Base-by-base conservation (phyloP, 2,888 invertebrate genomes). In the Sipunculus nudus region DNA sequence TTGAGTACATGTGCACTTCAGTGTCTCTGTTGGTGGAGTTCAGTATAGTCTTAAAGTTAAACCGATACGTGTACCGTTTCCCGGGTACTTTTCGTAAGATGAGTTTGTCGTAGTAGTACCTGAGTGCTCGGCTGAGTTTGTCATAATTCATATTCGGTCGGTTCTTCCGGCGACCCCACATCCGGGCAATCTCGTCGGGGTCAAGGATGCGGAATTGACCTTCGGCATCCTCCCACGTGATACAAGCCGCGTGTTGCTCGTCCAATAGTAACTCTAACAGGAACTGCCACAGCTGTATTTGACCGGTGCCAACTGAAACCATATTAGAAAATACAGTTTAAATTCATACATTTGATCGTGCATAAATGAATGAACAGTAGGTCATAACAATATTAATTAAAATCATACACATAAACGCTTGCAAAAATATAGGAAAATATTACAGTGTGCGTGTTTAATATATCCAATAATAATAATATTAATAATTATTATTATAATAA, bases 271-370 rank as follows among this genome's bases (percentile, higher is more conserved):
- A 91, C 86, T 98, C 97, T 80, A 98, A 88, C 74, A 98, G 89
- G 87, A 98, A 97, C 88, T 97, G 97, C 97, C 97, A 97, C 84
- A 98, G 89, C 88, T 98, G 97, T 86, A 97, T 96, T 88, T 98
- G 98, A 10, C 68, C 63, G 2, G 65, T 58, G 28, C 68, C 71
- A 68, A 58, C 23, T 61, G 6, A 40, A 5, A 43, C n/a, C n/a
- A 38, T 38, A 38, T 16, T 16, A 38, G 38, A 38, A 38, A 38
- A 38, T 38, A 38, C 13, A 38, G n/a, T 38, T 16, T 38, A 38
- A n/a, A n/a, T n/a, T n/a, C n/a, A n/a, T n/a, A n/a, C n/a, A n/a
- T n/a, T n/a, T n/a, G n/a, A n/a, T n/a, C n/a, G n/a, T n/a, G n/a
- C n/a, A n/a, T n/a, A n/a, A n/a, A n/a, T n/a, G n/a, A n/a, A n/a